These are phyloP conservation scores for Metopolophium dirhodum DNA, from an alignment of 1,140 invertebrate species.

Conservation along the genomic window DNA sequence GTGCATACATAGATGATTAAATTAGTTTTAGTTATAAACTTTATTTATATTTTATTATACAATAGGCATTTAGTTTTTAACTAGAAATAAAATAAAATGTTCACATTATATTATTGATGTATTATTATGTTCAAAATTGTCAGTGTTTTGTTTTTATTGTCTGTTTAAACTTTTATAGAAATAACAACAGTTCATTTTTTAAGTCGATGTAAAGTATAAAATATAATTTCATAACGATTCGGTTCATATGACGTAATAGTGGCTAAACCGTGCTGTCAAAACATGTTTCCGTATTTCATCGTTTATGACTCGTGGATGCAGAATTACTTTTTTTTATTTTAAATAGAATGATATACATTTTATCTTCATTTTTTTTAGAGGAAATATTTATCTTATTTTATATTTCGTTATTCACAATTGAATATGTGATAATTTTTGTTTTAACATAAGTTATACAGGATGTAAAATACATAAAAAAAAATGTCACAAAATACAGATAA, in stretches of 20 bases:
- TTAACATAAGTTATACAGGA: slow-evolving; percentile 7
- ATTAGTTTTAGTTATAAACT: not conserved
- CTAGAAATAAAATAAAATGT: not conserved
- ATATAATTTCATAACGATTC: not conserved
- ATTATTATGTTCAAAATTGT: not conserved
- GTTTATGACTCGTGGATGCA: not conserved
- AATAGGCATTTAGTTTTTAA: not conserved
- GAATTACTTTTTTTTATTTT: not conserved
- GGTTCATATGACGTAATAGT: not conserved
- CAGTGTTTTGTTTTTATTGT: not conserved
- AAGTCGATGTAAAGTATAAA: not conserved
- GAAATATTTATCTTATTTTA: not conserved
- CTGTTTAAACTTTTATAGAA: slow-evolving; percentile 5
- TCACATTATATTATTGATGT: not conserved
- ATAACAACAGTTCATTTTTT: not conserved
- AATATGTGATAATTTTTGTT: slow-evolving; percentile 18
- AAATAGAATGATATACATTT: not conserved
- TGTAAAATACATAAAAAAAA: not conserved
- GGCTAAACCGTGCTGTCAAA: not conserved
- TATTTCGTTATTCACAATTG: not conserved
- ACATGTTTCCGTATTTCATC: not conserved
- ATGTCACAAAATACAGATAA: slow-evolving; percentile 9
- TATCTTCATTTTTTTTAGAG: not conserved
- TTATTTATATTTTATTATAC: not conserved
- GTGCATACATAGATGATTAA: not conserved